These are phyloP conservation scores for Rhincodon typus DNA, from an alignment of 2,797 vertebrate genomes.

Conservation along the genomic window DNA sequence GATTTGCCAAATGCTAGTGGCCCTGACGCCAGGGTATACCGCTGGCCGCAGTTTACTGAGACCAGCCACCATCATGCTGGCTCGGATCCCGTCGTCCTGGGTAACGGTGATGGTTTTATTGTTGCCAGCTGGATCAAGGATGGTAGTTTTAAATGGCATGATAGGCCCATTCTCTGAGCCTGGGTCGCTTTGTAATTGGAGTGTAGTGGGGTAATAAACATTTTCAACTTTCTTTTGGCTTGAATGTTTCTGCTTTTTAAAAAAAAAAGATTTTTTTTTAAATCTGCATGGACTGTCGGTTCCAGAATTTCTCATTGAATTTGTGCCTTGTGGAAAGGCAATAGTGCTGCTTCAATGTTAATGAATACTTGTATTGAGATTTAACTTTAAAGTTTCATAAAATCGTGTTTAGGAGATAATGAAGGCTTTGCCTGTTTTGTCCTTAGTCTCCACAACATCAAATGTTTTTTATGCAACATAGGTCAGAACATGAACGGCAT, in stretches of 20 bases:
- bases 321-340: neutral
- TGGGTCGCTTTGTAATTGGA: slow-evolving; percentile 59
- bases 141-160: slow-evolving; percentile 64
- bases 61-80: slow-evolving; percentile 65
- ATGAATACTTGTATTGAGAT: neutral
- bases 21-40: neutral
- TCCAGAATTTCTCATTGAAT: neutral
- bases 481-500: slow-evolving; percentile 98
- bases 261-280: neutral
- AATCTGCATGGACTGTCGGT: neutral
- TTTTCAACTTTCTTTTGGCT: too few species aligned
- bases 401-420: neutral
- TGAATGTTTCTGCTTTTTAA: too few species aligned
- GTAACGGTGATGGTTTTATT: slow-evolving; percentile 58
- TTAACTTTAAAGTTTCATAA: neutral
- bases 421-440: neutral
- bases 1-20: neutral
- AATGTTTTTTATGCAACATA: slow-evolving; percentile 46
- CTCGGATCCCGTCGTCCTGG: slow-evolving; percentile 74
- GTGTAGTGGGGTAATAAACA: too few species aligned
- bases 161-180: slow-evolving; percentile 72
- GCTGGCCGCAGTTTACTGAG: slow-evolving; percentile 70
- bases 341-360: too few species aligned
- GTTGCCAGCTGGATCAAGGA: slow-evolving; percentile 59
- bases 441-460: neutral